Percentiles rank a stretch among this genome's conserved stretches.
Conservation (phyloP, 2,113 vertebrate species). For the Gila orcuttii region DNA sequence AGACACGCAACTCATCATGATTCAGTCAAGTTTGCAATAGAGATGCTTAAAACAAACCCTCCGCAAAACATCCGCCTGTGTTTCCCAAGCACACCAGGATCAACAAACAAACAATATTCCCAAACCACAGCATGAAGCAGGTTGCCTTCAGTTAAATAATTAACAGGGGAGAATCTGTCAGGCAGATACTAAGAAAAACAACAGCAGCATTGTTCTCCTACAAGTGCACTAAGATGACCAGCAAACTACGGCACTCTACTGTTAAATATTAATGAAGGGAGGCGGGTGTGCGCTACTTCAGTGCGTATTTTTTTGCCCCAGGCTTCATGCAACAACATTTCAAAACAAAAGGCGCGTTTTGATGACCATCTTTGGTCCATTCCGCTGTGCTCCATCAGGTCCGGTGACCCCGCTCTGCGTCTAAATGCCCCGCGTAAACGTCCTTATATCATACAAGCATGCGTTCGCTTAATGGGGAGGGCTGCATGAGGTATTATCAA, state of each 20-base stretch:
- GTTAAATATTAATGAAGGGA: slow-evolving; percentile 43
- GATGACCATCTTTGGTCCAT: neutral
- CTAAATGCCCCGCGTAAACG: slow-evolving; percentile 26
- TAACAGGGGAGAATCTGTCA: neutral
- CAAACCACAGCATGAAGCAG: slow-evolving; percentile 5
- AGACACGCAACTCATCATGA: neutral
- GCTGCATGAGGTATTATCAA: neutral
- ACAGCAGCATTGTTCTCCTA: neutral
- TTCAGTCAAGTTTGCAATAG: neutral
- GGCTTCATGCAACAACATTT: slow-evolving; percentile 14
- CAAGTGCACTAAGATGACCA: slow-evolving; percentile 22
- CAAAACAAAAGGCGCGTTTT: slow-evolving; percentile 14
- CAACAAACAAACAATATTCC: neutral
- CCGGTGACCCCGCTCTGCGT: slow-evolving; percentile 21
- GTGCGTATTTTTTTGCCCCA: slow-evolving; percentile 10
- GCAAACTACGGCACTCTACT: slow-evolving; percentile 26
- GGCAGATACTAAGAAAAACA: neutral
- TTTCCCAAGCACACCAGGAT: neutral
- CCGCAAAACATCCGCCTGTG: neutral
- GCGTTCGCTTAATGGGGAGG: neutral
- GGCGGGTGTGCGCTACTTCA: slow-evolving; percentile 6
- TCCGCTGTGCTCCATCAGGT: neutral
- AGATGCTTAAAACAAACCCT: slow-evolving; percentile 9
- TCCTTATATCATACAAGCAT: neutral
- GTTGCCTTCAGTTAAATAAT: neutral